Conservation (phyloP, 1,140 invertebrate species). For the Drosophila arawakana region DNA sequence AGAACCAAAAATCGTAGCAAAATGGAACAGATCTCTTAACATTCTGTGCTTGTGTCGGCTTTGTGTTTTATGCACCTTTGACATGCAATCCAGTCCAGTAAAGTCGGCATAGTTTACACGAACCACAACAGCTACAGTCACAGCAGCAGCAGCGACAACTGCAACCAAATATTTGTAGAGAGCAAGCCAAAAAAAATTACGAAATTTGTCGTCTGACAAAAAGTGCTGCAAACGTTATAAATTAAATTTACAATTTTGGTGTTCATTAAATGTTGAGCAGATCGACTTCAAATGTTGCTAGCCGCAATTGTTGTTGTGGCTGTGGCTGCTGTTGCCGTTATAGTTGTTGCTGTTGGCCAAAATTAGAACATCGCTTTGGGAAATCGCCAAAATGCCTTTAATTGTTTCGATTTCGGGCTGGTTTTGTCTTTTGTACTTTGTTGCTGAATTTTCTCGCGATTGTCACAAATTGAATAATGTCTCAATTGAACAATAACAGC, state of each 20-base stretch:
- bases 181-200: slow-evolving; percentile 50
- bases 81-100: slow-evolving; percentile 63
- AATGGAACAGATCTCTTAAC: slow-evolving; percentile 60
- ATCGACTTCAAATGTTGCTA: slow-evolving; percentile 45
- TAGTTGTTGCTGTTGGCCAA: slow-evolving; percentile 33
- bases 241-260: slow-evolving; percentile 82
- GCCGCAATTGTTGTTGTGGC: slow-evolving; percentile 12
- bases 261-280: slow-evolving; percentile 74
- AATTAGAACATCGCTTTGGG: slow-evolving; percentile 80
- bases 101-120: slow-evolving; percentile 75
- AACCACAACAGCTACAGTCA: slow-evolving; percentile 24
- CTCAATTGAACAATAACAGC: slow-evolving; percentile 64
- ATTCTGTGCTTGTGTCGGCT: slow-evolving; percentile 63
- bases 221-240: slow-evolving; percentile 76
- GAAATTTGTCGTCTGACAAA: slow-evolving; percentile 83
- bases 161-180: slow-evolving; percentile 10
- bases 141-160: slow-evolving; percentile 10
- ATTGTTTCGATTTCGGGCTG: slow-evolving; percentile 58
- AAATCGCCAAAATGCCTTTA: slow-evolving; percentile 72
- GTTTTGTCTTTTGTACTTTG: slow-evolving; percentile 19
- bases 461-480: slow-evolving; percentile 82
- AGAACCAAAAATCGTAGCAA: slow-evolving; percentile 54
- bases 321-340: slow-evolving; percentile 12
- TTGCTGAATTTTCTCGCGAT: slow-evolving; percentile 60
- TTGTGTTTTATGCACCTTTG: slow-evolving; percentile 73